A percentile compares a stretch with the other conserved stretches of the same genome.
These are phyloP conservation scores for Apostichopus californicus DNA, from an alignment of 35 echinoderm and acorn worm genomes.

Conservation along the genomic window DNA sequence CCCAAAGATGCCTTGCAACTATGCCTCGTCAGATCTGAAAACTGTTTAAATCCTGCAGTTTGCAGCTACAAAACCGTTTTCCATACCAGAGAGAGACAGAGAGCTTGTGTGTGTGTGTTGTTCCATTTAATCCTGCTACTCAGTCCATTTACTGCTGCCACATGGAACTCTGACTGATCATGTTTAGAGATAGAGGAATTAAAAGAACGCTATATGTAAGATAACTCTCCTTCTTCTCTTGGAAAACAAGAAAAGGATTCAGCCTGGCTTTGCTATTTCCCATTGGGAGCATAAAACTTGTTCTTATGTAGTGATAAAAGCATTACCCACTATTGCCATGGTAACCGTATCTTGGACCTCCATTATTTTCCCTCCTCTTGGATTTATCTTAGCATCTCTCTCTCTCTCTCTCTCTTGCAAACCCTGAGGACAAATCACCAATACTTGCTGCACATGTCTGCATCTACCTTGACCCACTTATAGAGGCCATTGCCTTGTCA, in stretches of 20 bases:
- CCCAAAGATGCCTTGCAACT: too few relatives aligned
- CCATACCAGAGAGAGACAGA: too few relatives aligned
- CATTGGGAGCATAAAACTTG: conserved; percentile 47
- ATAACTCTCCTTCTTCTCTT: not conserved
- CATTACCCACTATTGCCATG: not conserved
- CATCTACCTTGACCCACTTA: conserved; percentile 44
- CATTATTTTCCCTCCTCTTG: conserved; percentile 41
- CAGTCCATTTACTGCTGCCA: too few relatives aligned
- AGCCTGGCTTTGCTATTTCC: not conserved
- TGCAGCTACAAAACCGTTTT: too few relatives aligned
- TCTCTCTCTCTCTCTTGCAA: not conserved
- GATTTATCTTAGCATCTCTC: conserved; percentile 37
- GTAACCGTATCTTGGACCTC: conserved; percentile 18
- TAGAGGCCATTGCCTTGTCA: conserved; percentile 38
- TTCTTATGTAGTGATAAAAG: not conserved
- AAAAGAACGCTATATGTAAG: not conserved
- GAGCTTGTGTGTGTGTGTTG: too few relatives aligned
- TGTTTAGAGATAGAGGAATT: too few relatives aligned
- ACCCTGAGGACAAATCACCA: conserved; percentile 44
- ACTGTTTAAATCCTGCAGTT: too few relatives aligned
- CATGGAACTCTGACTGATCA: too few relatives aligned
- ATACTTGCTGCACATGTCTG: not conserved
- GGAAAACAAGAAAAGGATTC: too few relatives aligned
- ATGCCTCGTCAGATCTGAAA: too few relatives aligned
- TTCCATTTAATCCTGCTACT: too few relatives aligned